Conservation (phyloP, 2,797 vertebrate genomes). For the Ptychadena robeensis region DNA sequence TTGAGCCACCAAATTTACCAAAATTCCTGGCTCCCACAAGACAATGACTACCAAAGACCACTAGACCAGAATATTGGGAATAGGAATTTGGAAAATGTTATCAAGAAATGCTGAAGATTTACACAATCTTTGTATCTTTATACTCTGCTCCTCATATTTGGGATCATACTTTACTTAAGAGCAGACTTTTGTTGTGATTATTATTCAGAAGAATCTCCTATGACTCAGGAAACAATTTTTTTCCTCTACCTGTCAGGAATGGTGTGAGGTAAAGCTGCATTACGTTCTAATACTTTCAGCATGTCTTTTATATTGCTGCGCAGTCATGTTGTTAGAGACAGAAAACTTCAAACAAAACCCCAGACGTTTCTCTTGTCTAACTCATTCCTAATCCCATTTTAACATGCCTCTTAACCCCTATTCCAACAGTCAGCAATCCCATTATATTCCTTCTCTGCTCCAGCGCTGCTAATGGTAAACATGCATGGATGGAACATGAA, state of each 20-base stretch:
- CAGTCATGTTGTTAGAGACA: slow-evolving; percentile 11
- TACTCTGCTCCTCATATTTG: background rate
- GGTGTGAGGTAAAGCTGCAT: slow-evolving; percentile 27
- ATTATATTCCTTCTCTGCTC: background rate
- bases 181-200: background rate
- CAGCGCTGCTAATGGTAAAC: slow-evolving; percentile 27
- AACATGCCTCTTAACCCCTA: slow-evolving; percentile 30
- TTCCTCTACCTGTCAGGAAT: slow-evolving; percentile 24
- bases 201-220: background rate
- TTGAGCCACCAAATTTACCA: no score
- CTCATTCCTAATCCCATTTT: slow-evolving; percentile 35
- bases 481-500: background rate
- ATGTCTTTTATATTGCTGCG: slow-evolving; percentile 40
- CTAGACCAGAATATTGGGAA: no score
- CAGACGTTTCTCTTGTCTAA: slow-evolving; percentile 49
- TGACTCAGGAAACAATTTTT: background rate
- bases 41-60: no score
- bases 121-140: background rate
- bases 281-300: slow-evolving; percentile 22
- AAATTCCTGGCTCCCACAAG: no score
- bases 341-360: slow-evolving; percentile 39
- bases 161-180: background rate
- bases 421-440: slow-evolving; percentile 9
- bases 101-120: no score
- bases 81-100: no score